Base-by-base conservation (phyloP, 2,888 invertebrate genomes). In the Sympetrum striolatum region DNA sequence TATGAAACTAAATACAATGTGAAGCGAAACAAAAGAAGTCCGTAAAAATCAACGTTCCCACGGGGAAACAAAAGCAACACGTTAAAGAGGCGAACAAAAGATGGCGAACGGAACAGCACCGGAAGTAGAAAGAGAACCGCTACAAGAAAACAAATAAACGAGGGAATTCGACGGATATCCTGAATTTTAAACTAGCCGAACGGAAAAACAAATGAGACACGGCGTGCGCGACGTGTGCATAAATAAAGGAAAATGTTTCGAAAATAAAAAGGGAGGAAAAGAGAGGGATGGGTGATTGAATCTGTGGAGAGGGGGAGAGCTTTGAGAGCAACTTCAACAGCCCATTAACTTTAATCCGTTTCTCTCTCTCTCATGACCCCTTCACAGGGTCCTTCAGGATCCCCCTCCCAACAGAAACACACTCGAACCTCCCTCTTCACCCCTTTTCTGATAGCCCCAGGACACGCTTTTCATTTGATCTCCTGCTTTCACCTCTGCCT, bases 291-390 rank as follows among this genome's bases (percentile, higher is more conserved):
- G 60, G 86, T 60, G 86, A 86, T 86, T 86, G 86, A 86, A 86
- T 86, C 60, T 25, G 25, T 58, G 53, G 31, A 31, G 82, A 58
- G 58, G 25, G 58, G 35, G 53, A 58, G 81, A 25, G 18, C 58
- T 82, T 82, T 82, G 82, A 82, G 86, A 86, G 86, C 58, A 60
- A 86, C 86, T 86, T 86, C 64, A 86, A 86, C 86, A 86, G 86
- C 86, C 86, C 86, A 86, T 86, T 86, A 86, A 86, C 86, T 86
- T 86, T 86, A 86, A 86, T 86, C 86, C 86, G 58, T 37, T 37
- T 86, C 86, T 86, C 81, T 35, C 81, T 35, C 58, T 64, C 73
- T 31, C 73, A 31, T 73, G 73, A 73, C 73, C 73, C 73, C 73
- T 73, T 73, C 31, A 14, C 25, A 73, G 73, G 73, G 73, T 73